phyloP scores from a whole-genome alignment of 2,888 invertebrate genomes.

The Charanyca ferruginea region DNA sequence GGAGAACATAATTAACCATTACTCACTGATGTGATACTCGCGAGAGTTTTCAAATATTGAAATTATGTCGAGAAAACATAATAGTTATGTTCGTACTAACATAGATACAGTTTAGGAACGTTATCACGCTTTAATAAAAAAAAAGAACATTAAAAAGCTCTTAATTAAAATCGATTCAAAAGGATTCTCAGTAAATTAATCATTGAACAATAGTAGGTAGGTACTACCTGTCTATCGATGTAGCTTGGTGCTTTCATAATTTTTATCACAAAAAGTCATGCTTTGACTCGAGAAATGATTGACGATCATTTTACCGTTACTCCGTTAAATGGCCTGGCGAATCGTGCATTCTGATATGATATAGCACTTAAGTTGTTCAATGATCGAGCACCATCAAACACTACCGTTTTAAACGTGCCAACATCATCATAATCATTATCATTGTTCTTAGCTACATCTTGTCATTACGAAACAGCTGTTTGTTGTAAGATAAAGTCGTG shows the following conservation, averaged over 20 bases:
- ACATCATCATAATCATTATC: slow-evolving; percentile 24
- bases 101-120: slow-evolving; percentile 6
- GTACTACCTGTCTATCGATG: slow-evolving; percentile 11
- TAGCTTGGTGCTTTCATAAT: slow-evolving; percentile 31
- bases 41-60: slow-evolving; percentile 13
- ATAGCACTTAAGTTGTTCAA: slow-evolving; percentile 28
- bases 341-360: slow-evolving; percentile 42
- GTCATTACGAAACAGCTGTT: slow-evolving; percentile 21
- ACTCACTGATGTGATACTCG: neutral
- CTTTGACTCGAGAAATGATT: slow-evolving; percentile 37
- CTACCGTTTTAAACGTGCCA: slow-evolving; percentile 38
- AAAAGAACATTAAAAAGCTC: neutral
- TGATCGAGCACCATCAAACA: slow-evolving; percentile 42
- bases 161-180: slow-evolving; percentile 37
- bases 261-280: slow-evolving; percentile 16
- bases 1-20: slow-evolving; percentile 36
- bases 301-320: slow-evolving; percentile 36
- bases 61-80: slow-evolving; percentile 11
- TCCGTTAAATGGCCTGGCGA: slow-evolving; percentile 36
- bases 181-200: slow-evolving; percentile 36
- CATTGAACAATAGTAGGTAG: slow-evolving; percentile 10
- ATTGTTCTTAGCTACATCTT: slow-evolving; percentile 23
- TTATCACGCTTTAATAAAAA: slow-evolving; percentile 25
- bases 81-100: neutral
- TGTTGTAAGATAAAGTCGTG: slow-evolving; percentile 15